Evolutionary conservation across 1,140 invertebrate species (phyloP), one percentile per base, ranked within the genome.

Genomic region (Drosophila prosaltans): DNA sequence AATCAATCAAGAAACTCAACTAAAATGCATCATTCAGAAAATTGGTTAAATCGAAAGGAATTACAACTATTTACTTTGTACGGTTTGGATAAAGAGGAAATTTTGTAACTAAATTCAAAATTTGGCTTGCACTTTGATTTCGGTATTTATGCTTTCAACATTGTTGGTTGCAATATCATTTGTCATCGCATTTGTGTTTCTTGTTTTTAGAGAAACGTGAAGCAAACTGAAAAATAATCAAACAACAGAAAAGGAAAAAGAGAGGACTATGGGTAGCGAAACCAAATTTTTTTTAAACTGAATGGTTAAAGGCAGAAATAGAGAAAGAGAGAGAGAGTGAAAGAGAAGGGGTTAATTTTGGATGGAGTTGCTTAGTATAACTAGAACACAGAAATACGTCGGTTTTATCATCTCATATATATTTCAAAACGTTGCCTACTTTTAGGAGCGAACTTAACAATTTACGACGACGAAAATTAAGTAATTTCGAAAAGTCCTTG

Each of bases 31-130:
- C 82, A 91, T 91, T 91, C 90, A 80, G 76, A 83, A 91, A 89
- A 89, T 88, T 80, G 16, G 16, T 88, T 74, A 68, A 86, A 86
- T 88, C 65, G 67, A 86, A 83, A 82, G 89, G 80, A 77, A 84
- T 91, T 91, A 91, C 86, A 90, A 91, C 88, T 91, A 91, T 79
- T 88, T 89, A 86, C 83, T 39, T 51, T 64, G 76, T 86, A 86
- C 84, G 83, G 83, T 91, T 84, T 91, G 90, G 90, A 86, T 90
- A 91, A 91, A 91, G 90, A 91, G 90, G 88, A 91, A 91, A 91
- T 91, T 91, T 91, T 91, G 90, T 91, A 91, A 91, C 84, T 88
- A 89, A 88, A 89, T 83, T 78, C 78, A 89, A 83, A 89, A 77
- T 86, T 59, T 86, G 71, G 82, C 82, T 86, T 88, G 83, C 83